phyloP scores from a whole-genome alignment of 2,888 invertebrate genomes.

The Diarsia rubi region DNA sequence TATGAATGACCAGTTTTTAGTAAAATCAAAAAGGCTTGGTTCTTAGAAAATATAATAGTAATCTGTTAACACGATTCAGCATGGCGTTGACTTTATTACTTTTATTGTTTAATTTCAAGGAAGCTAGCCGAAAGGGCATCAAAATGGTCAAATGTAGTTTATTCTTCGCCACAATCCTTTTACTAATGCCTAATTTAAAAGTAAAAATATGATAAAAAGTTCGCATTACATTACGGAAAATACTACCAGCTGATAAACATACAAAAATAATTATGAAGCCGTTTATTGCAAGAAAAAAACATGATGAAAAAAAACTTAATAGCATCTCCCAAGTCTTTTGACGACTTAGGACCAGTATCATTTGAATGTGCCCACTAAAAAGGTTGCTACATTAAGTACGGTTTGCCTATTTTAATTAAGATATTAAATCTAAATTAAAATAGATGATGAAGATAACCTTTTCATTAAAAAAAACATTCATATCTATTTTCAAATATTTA shows the following conservation, averaged over 20 bases:
- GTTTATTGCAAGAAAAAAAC: not conserved
- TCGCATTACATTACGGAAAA: not conserved
- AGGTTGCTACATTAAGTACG: not conserved
- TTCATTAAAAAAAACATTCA: not conserved
- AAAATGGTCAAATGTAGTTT: not conserved
- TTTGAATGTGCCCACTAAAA: slow-evolving; percentile 7
- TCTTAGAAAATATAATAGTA: not conserved
- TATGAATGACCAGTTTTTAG: slow-evolving; percentile 9
- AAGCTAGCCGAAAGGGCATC: not conserved
- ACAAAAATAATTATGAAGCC: not conserved
- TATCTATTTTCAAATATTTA: not conserved
- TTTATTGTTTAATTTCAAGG: not conserved
- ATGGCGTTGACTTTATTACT: not conserved
- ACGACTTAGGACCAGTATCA: not conserved
- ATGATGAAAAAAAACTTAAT: not conserved
- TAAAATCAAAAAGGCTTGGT: slow-evolving; percentile 1
- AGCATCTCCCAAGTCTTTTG: slow-evolving; percentile 5
- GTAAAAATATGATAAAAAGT: not conserved
- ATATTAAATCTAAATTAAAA: too few species aligned
- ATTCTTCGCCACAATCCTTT: not conserved
- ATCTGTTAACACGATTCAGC: slow-evolving; percentile 11
- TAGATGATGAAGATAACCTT: not conserved
- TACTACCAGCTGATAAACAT: slow-evolving; percentile 9
- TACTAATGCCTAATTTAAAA: not conserved
- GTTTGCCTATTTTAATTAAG: not conserved